phyloP scores from a whole-genome alignment of 2,888 invertebrate genomes.

The Trichogramma dendrolimi region DNA sequence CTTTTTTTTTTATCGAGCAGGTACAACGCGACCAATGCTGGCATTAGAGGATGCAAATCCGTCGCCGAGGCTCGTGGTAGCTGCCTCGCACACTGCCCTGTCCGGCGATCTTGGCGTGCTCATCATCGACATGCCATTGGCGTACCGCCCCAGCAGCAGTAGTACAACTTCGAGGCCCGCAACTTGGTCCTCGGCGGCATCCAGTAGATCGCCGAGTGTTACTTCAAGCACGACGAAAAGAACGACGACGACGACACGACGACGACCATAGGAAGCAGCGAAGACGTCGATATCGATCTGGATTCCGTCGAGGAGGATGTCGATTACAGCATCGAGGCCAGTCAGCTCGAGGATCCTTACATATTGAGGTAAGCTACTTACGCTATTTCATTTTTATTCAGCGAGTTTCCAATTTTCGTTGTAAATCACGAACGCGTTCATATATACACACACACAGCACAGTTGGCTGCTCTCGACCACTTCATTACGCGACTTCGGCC shows the following conservation, averaged over 20 bases:
- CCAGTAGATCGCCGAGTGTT: slow-evolving; percentile 37
- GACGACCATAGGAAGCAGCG: slow-evolving; percentile 46
- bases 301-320: slow-evolving; percentile 35
- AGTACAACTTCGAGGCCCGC: slow-evolving; percentile 9
- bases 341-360: slow-evolving; percentile 31
- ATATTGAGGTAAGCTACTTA: slow-evolving; percentile 35
- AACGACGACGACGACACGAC: slow-evolving; percentile 29
- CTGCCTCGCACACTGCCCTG: slow-evolving; percentile 72
- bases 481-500: too few species aligned
- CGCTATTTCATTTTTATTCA: too few species aligned
- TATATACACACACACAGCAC: too few species aligned
- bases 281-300: slow-evolving; percentile 28
- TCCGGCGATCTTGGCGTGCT: slow-evolving; percentile 75
- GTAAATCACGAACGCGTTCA: too few species aligned
- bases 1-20: slow-evolving; percentile 26
- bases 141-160: slow-evolving; percentile 41
- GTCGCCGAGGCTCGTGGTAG: slow-evolving; percentile 60
- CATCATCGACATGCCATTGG: slow-evolving; percentile 53
- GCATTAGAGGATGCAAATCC: slow-evolving; percentile 35
- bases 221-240: slow-evolving; percentile 42
- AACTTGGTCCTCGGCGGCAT: background rate
- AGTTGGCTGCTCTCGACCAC: too few species aligned
- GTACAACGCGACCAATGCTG: slow-evolving; percentile 34
- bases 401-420: too few species aligned
- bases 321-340: slow-evolving; percentile 19